Evolutionary conservation across 2,797 vertebrate species (phyloP), one percentile per base, ranked within the genome.

Genomic region (Pangasius krempfi): DNA sequence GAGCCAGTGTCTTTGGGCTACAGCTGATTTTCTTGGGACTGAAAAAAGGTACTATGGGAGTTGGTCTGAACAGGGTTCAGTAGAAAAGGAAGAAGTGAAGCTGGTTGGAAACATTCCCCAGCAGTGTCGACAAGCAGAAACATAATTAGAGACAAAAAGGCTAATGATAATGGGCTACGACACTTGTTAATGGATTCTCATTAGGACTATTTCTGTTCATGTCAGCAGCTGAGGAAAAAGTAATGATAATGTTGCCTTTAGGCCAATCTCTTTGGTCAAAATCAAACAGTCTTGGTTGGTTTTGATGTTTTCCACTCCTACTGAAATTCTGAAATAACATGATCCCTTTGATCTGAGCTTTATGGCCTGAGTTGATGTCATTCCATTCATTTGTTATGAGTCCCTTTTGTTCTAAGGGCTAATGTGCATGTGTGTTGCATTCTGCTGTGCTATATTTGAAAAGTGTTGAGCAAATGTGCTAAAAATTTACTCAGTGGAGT

Each of bases 141-240:
- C 88, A 87, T 92, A 94, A 95, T 95, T 92, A 93, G 90, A 92
- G 92, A 89, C 90, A 87, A 90, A 93, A 92, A 90, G 93, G 93
- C 93, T 93, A 90, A 95, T 93, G 92, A 90, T 94, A 94, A 95
- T 92, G 92, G 92, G 58, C 84, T 94, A 94, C 93, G 94, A 94
- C 94, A 94, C 91, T 91, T 92, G 92, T 92, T 96, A 95, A 95
- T 94, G 73, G 93, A 89, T 89, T 93, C 94, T 95, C 93, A 94
- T 94, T 94, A 93, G 89, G 90, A 93, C 90, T 87, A 84, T 89
- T 89, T 89, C 80, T 80, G 86, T 80, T 79, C 64, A 30, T 87
- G 52, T 89, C 40, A 54, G 79, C n/a, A 85, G 73, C 50, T 47
- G 62, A 85, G 86, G 10, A 40, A 52, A 84, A 87, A 87, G 85